Evolutionary conservation across 92 coral and sea anemone genomes (phyloP).

Genomic region (Bergia sp.): DNA sequence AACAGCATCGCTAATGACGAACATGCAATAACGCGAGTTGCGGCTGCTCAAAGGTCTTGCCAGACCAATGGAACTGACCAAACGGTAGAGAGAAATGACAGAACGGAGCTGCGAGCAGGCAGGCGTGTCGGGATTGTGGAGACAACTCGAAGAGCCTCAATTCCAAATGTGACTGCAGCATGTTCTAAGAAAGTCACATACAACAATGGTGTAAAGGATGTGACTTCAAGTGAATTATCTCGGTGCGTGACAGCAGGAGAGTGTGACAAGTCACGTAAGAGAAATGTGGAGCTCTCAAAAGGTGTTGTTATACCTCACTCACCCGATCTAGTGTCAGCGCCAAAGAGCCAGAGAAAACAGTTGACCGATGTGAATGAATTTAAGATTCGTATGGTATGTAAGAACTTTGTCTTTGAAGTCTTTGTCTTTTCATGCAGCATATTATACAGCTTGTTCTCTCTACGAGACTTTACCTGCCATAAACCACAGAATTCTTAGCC

Average conservation of each 20-base stretch:
- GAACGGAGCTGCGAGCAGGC: neutral
- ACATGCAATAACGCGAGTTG: constrained; percentile 25
- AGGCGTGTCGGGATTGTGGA: constrained; percentile 16
- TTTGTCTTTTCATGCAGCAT: too few species aligned
- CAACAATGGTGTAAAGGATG: neutral
- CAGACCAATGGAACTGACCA: neutral
- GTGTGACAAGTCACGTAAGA: constrained; percentile 4
- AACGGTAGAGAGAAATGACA: constrained; percentile 27
- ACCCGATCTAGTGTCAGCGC: neutral
- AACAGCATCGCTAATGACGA: constrained; percentile 6
- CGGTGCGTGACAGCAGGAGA: neutral
- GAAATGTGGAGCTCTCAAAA: neutral
- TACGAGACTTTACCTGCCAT: too few species aligned
- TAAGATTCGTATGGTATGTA: constrained; percentile 28
- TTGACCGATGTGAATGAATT: constrained; percentile 8
- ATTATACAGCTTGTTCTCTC: too few species aligned
- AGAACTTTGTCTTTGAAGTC: too few species aligned
- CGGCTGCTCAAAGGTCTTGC: constrained; percentile 22
- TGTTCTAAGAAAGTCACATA: neutral
- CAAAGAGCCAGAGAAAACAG: constrained; percentile 17
- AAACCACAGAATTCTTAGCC: too few species aligned
- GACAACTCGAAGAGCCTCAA: neutral
- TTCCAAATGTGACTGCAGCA: neutral
- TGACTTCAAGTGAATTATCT: neutral
- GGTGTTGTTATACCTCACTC: neutral